Evolutionary conservation across 1,140 invertebrate genomes (phyloP).

Genomic region (Wiebesia pumilae): DNA sequence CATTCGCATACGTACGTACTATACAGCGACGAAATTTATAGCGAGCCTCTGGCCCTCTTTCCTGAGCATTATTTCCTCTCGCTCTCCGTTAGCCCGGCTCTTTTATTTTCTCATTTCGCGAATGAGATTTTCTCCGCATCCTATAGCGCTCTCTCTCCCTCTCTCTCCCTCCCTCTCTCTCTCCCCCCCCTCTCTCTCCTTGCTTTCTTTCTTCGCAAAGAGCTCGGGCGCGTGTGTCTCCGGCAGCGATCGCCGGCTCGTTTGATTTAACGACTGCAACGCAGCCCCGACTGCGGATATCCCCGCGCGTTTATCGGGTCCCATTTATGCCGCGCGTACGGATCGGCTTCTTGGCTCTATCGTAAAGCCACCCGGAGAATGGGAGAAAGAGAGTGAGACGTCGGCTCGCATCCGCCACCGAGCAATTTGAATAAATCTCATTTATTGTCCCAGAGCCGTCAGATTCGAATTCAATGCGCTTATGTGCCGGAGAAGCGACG

Average conservation of each 20-base stretch:
- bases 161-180: conserved; percentile 61
- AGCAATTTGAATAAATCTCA: conserved; percentile 55
- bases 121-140: conserved; percentile 53
- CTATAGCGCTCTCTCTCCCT: conserved; percentile 55
- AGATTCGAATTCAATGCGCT: conserved; percentile 43
- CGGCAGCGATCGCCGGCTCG: conserved; percentile 23
- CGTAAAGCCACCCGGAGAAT: conserved; percentile 9
- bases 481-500: conserved; percentile 15
- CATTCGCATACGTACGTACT: background rate
- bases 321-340: conserved; percentile 28
- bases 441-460: conserved; percentile 51
- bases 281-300: background rate
- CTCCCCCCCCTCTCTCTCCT: conserved; percentile 63
- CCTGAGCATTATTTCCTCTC: conserved; percentile 46
- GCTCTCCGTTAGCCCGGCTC: background rate
- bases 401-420: conserved; percentile 20
- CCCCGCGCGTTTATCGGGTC: background rate
- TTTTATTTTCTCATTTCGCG: conserved; percentile 36
- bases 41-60: conserved; percentile 59
- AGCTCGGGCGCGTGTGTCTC: conserved; percentile 63
- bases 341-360: conserved; percentile 29
- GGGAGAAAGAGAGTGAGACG: conserved; percentile 31
- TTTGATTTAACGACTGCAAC: conserved; percentile 50
- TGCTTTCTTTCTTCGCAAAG: conserved; percentile 61
- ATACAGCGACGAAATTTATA: conserved; percentile 61